Percentiles rank a stretch among this genome's conserved stretches.
Evolutionary conservation across 2,113 vertebrate genomes (phyloP).

Genomic region (Nestor notabilis): DNA sequence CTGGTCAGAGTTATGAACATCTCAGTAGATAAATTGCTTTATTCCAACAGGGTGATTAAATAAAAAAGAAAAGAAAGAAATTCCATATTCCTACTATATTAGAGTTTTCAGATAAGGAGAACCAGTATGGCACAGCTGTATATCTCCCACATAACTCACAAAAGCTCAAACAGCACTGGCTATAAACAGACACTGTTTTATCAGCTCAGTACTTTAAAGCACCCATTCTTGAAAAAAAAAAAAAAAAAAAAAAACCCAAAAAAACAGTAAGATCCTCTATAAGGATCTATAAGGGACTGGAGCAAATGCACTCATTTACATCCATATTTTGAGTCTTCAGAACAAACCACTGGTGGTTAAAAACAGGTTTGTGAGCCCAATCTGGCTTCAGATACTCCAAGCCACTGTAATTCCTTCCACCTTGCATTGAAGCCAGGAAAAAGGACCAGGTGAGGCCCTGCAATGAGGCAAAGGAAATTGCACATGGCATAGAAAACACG

Average conservation of each 20-base stretch:
- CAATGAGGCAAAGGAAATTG: background rate
- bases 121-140: background rate
- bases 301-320: background rate
- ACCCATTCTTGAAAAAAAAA: background rate
- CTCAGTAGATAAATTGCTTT: background rate
- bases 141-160: background rate
- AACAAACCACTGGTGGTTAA: background rate
- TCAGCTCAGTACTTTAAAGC: background rate
- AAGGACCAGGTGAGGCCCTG: background rate
- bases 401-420: background rate
- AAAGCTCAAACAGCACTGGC: background rate
- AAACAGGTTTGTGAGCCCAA: background rate
- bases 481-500: background rate
- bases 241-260: too few relatives aligned
- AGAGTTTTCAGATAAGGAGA: background rate
- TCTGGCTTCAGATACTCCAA: background rate
- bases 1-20: background rate
- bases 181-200: background rate
- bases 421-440: background rate
- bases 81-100: background rate
- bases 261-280: background rate
- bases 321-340: background rate
- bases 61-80: background rate
- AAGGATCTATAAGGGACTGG: fast-evolving
- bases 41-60: background rate